A percentile compares a stretch with the other conserved stretches of the same genome.
Evolutionary conservation across 2,797 vertebrate genomes (phyloP).

Genomic region (Enteromius afrohamiltoni): DNA sequence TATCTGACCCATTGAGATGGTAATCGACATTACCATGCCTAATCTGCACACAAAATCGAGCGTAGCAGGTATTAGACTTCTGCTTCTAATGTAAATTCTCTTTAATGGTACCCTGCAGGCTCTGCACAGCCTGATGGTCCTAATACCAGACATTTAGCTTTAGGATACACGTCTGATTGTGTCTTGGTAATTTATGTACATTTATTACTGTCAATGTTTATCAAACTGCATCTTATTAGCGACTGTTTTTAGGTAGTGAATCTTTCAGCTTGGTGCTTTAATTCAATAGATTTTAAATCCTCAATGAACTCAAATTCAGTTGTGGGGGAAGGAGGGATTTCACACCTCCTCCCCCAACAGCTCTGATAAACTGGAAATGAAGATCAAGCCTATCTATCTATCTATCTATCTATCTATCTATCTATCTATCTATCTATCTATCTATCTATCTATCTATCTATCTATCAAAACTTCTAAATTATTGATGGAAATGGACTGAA

Average conservation of each 20-base stretch:
- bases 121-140: background rate
- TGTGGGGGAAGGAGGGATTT: conserved; percentile 5
- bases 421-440: conserved; percentile 4
- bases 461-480: background rate
- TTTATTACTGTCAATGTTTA: conserved; percentile 15
- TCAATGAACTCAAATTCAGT: conserved; percentile 23
- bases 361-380: background rate
- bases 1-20: conserved; percentile 37
- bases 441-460: background rate
- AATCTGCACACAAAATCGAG: conserved; percentile 38
- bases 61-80: conserved; percentile 39
- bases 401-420: background rate
- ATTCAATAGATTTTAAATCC: conserved; percentile 6
- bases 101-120: conserved; percentile 36
- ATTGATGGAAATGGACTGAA: background rate
- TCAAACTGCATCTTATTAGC: conserved; percentile 28
- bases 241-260: background rate
- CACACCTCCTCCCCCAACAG: conserved; percentile 38
- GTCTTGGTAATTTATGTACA: conserved; percentile 43
- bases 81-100: conserved; percentile 23
- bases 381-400: background rate
- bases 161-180: conserved; percentile 14
- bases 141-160: conserved; percentile 38
- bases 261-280: conserved; percentile 18
- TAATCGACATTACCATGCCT: conserved; percentile 39